Percentiles rank a stretch among this genome's conserved stretches.
Evolutionary conservation across 2,113 vertebrate species (phyloP).

Genomic region (Fulica atra): DNA sequence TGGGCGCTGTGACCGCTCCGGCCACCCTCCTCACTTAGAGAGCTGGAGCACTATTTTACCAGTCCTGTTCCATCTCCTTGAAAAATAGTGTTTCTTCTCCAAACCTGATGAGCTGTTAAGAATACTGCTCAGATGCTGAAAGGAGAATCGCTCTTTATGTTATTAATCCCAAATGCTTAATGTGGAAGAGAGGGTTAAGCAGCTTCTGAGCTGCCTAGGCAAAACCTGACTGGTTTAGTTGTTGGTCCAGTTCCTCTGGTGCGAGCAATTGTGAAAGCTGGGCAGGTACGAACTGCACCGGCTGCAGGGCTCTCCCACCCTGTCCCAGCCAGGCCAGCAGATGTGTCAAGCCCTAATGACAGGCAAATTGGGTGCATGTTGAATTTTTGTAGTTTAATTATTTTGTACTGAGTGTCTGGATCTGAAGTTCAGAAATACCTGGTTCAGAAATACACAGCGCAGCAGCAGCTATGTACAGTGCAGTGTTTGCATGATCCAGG

Average conservation of each 20-base stretch:
- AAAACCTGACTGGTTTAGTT: neutral
- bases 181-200: constrained; percentile 10
- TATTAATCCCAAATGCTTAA: neutral
- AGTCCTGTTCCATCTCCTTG: neutral
- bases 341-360: neutral
- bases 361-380: neutral
- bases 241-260: constrained; percentile 16
- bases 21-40: neutral
- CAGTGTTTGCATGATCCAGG: accelerated
- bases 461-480: accelerated
- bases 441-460: neutral
- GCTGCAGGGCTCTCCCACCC: neutral
- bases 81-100: neutral
- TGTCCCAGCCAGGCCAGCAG: neutral
- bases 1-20: neutral
- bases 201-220: neutral
- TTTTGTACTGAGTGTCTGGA: neutral
- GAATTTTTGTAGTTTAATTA: neutral
- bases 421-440: neutral
- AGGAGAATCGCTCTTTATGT: neutral
- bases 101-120: neutral
- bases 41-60: neutral
- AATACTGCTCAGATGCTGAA: neutral
- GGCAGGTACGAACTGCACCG: neutral
- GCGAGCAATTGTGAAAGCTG: constrained; percentile 18